These are phyloP conservation scores for Lampris megalopsis DNA, from an alignment of 2,113 vertebrate species.

Conservation along the genomic window DNA sequence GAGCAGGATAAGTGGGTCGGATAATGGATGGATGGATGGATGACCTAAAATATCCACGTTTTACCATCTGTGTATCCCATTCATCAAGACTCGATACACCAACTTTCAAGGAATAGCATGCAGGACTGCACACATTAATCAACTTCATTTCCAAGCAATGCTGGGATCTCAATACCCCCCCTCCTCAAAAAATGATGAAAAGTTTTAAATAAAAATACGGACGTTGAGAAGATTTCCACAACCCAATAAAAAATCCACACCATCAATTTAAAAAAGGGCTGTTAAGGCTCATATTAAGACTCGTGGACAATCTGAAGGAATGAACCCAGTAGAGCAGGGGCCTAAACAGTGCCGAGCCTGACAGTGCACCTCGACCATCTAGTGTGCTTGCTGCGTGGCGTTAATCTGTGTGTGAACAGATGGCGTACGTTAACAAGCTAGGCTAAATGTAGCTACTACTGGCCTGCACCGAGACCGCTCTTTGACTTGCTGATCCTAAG, in stretches of 20 bases:
- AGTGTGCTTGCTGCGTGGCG: constrained; percentile 35
- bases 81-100: not conserved
- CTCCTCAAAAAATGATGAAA: no score
- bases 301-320: not conserved
- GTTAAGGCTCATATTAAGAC: no score
- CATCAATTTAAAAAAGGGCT: no score
- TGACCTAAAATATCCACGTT: not conserved
- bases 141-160: no score
- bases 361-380: constrained; percentile 13
- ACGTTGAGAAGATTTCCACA: no score
- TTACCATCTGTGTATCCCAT: not conserved
- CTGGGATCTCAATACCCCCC: no score
- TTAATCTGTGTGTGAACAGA: constrained; percentile 77
- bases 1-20: no score
- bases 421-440: constrained; percentile 72
- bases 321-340: not conserved
- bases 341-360: constrained; percentile 20
- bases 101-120: no score
- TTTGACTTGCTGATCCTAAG: constrained; percentile 71
- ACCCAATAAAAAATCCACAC: no score
- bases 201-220: no score
- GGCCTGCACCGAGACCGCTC: constrained; percentile 67
- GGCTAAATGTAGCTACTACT: constrained; percentile 75
- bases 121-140: no score
- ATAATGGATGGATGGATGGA: no score